These are phyloP conservation scores for Coremacera marginata DNA, from an alignment of 2,888 invertebrate genomes.

Conservation along the genomic window DNA sequence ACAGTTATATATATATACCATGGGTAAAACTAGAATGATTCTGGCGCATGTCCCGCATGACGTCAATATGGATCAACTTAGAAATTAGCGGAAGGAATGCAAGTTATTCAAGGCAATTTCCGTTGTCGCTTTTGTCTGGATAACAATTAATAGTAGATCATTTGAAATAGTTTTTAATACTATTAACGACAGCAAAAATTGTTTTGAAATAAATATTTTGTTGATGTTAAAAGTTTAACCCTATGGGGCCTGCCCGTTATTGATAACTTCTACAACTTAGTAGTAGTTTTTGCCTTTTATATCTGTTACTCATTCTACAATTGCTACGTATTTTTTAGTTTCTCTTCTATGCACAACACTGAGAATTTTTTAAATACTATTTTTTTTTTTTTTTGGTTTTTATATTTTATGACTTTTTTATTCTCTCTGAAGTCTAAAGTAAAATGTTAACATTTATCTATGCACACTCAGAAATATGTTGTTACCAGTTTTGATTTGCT, in stretches of 20 bases:
- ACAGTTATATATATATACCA: too few species aligned
- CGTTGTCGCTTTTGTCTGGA: too few species aligned
- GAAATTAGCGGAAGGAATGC: too few species aligned
- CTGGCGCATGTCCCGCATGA: too few species aligned
- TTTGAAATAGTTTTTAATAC: too few species aligned
- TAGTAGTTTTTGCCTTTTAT: constrained; percentile 34
- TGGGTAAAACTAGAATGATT: too few species aligned
- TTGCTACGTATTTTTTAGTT: neutral
- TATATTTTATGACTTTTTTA: neutral
- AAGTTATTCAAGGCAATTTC: too few species aligned
- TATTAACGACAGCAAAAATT: too few species aligned
- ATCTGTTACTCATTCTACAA: constrained; percentile 22
- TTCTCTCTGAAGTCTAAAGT: neutral
- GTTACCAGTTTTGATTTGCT: neutral
- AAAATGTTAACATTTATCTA: constrained; percentile 34
- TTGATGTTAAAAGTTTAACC: neutral
- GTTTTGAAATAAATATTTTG: neutral
- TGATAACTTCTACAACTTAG: constrained; percentile 31
- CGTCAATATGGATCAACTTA: too few species aligned
- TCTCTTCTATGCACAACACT: constrained; percentile 1
- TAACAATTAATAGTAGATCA: too few species aligned
- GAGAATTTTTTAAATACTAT: neutral
- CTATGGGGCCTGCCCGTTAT: constrained; percentile 36
- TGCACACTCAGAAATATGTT: constrained; percentile 20
- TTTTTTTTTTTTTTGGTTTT: neutral